These are phyloP conservation scores for Ditylenchus dipsaci DNA, from an alignment of 1,140 invertebrate genomes.

Conservation along the genomic window DNA sequence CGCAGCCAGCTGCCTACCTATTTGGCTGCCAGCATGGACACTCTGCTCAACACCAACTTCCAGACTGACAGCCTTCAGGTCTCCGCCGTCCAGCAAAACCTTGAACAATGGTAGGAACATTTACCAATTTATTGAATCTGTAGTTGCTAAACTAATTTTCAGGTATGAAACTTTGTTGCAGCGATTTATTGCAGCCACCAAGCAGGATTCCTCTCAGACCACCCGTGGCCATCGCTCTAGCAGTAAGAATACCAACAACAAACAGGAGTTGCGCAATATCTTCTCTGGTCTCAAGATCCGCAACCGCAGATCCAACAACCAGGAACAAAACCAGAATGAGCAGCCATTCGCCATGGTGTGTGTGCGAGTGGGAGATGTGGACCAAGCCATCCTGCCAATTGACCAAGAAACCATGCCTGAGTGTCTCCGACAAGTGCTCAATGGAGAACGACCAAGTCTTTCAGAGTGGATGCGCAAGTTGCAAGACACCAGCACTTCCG, in stretches of 20 bases:
- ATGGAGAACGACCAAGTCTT: not conserved
- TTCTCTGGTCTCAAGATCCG: not conserved
- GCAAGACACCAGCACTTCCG: not conserved
- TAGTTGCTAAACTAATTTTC: too few relatives aligned
- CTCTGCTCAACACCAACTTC: conserved; percentile 32
- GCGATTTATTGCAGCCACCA: too few relatives aligned
- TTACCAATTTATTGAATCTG: too few relatives aligned
- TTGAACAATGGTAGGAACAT: conserved; percentile 32
- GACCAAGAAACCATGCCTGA: conserved; percentile 14
- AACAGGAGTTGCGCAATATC: not conserved
- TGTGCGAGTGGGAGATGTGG: conserved; percentile 34
- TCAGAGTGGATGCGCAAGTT: not conserved
- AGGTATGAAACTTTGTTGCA: too few relatives aligned
- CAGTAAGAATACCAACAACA: not conserved
- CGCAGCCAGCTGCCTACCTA: conserved; percentile 32
- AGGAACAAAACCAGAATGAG: not conserved
- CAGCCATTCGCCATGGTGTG: conserved; percentile 38
- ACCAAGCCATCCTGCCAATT: conserved; percentile 32
- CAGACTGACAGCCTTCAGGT: conserved; percentile 20
- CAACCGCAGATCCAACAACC: not conserved
- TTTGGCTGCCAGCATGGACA: conserved; percentile 17
- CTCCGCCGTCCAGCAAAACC: conserved; percentile 33
- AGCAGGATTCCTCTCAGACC: too few relatives aligned
- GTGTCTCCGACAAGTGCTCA: not conserved
- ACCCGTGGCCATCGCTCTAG: not conserved